Conservation (phyloP, 2,888 invertebrate species). For the Andrena dorsata region DNA sequence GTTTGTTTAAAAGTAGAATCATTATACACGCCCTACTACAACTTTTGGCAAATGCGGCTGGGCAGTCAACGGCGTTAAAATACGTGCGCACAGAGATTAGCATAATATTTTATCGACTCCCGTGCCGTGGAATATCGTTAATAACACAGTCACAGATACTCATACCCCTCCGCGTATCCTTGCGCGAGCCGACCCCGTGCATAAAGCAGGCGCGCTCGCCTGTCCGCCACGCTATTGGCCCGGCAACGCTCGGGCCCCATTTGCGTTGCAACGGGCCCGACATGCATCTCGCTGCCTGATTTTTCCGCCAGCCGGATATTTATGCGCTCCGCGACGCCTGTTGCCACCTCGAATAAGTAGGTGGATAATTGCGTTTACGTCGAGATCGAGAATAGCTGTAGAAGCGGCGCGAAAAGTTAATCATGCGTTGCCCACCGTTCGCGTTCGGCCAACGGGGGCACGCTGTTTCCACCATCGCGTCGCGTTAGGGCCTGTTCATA, state of each 20-base stretch:
- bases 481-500: background rate
- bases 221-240: conserved; percentile 41
- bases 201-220: conserved; percentile 44
- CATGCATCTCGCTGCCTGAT: conserved; percentile 42
- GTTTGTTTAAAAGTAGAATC: background rate
- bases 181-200: conserved; percentile 57
- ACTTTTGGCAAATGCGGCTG: background rate
- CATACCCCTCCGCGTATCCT: conserved; percentile 73
- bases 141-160: conserved; percentile 75
- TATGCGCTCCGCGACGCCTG: conserved; percentile 62
- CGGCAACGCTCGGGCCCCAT: conserved; percentile 28
- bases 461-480: conserved; percentile 8
- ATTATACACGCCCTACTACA: background rate
- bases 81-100: conserved; percentile 63
- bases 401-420: conserved; percentile 73
- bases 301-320: conserved; percentile 48
- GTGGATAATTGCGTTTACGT: conserved; percentile 74
- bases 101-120: conserved; percentile 77
- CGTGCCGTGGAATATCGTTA: conserved; percentile 76
- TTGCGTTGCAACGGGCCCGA: conserved; percentile 25
- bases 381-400: conserved; percentile 66
- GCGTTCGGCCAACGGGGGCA: conserved; percentile 4
- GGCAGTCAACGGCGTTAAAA: conserved; percentile 39
- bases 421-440: conserved; percentile 74
- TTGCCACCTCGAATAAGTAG: conserved; percentile 72